Evolutionary conservation across 2,113 vertebrate genomes (phyloP), one percentile per base, ranked within the genome.

Genomic region (Labrus mixtus): DNA sequence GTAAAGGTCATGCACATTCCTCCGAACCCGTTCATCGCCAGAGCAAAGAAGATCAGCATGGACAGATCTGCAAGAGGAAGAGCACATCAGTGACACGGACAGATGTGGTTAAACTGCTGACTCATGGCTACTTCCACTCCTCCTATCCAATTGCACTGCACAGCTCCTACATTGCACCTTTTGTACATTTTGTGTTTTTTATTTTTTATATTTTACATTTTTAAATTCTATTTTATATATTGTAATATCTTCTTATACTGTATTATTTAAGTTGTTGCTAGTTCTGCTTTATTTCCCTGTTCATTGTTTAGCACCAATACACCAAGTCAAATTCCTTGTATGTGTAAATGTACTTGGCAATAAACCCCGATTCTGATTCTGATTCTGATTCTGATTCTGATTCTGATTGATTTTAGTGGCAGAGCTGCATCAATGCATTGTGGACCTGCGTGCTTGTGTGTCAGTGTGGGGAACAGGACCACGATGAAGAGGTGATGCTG

Each of bases 1-100:
- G 98, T 99, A 93, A 99, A 99, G 86, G 97, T 99, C 97, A 99
- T 97, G 76, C 98, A 99, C 97, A 99, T 99, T 70, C 98, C 98
- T 68, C 98, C 98, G 67, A 98, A 99, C 50, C 98, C 98, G 1
- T 99, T 99, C 88, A 99, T 82, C 2, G 97, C 93, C 93, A 99
- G 85, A 0, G 97, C 95, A 12, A 99, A 95, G 93, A 99, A 99
- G 93, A 99, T 99, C 81, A 99, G 94, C 79, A 98, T 94, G 46
- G 98, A 99, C 63, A 99, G 94, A 75, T 95, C 98, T 99, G 94
- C 3, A 71, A 10, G 29, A 70, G 6, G 55, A 45, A 80, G 55
- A 19, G 11, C 39, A 60, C 16, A 55, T 67, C 3, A 60, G n/a
- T 10, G 36, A 79, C 36, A n/a, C 8, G 62, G 10, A 11, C 37